These are phyloP conservation scores for Drosophila mimica DNA, from an alignment of 2,888 invertebrate species.

Conservation along the genomic window DNA sequence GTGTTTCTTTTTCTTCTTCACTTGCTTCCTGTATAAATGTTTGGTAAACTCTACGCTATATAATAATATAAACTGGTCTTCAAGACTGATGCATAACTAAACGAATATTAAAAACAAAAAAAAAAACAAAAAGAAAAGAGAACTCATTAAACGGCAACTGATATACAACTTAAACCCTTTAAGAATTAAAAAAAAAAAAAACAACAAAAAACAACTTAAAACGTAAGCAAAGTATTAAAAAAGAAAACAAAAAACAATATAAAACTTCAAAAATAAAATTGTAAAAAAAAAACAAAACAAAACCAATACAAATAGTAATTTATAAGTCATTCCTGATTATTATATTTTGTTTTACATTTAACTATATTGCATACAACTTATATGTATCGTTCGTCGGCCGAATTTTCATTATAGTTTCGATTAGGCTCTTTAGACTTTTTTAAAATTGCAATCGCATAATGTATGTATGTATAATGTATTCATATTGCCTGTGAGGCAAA, in stretches of 20 bases:
- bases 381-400: conserved; percentile 21
- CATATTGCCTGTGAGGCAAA: conserved; percentile 67
- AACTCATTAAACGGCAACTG: conserved; percentile 41
- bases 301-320: conserved; percentile 49
- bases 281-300: conserved; percentile 39
- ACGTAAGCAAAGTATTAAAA: conserved; percentile 66
- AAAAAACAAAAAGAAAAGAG: conserved; percentile 15
- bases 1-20: conserved; percentile 27
- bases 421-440: conserved; percentile 15
- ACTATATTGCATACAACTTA: not conserved
- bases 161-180: conserved; percentile 31
- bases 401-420: conserved; percentile 17
- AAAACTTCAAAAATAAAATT: conserved; percentile 15
- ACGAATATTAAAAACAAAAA: conserved; percentile 62
- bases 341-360: conserved; percentile 49
- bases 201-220: conserved; percentile 21
- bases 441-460: conserved; percentile 6
- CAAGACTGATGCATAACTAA: conserved; percentile 70
- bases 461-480: conserved; percentile 42
- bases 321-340: conserved; percentile 74
- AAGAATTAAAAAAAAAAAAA: conserved; percentile 36
- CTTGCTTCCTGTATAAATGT: conserved; percentile 35
- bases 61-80: conserved; percentile 67
- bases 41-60: conserved; percentile 15
- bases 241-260: conserved; percentile 14